Conservation (phyloP, 2,113 vertebrate genomes). For the Lasiurus borealis region DNA sequence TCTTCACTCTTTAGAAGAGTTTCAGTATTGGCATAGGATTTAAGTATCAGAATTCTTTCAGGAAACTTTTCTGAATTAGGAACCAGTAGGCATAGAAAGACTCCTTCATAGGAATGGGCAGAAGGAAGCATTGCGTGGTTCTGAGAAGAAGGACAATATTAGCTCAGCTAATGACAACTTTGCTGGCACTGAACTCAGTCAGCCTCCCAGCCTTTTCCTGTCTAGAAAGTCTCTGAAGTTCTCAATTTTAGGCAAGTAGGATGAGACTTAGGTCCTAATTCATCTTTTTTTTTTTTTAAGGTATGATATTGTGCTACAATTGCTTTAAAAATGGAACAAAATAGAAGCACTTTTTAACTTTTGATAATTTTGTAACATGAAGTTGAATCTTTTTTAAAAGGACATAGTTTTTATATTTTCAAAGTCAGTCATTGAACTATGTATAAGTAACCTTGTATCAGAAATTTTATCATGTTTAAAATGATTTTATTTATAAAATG, state of each 20-base stretch:
- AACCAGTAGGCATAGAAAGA: background rate
- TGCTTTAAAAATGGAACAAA: slow-evolving; percentile 46
- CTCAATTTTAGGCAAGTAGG: background rate
- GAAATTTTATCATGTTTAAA: slow-evolving; percentile 59
- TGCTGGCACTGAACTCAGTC: background rate
- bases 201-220: background rate
- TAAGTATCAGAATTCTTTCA: background rate
- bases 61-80: background rate
- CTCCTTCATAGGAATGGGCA: rapidly evolving
- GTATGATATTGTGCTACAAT: background rate
- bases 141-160: background rate
- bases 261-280: background rate
- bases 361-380: slow-evolving; percentile 71
- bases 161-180: rapidly evolving
- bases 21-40: background rate
- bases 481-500: slow-evolving; percentile 78
- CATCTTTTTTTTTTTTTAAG: background rate
- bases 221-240: background rate
- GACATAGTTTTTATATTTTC: slow-evolving; percentile 65
- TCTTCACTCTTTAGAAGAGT: background rate
- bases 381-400: slow-evolving; percentile 66
- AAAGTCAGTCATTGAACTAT: slow-evolving; percentile 23
- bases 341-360: slow-evolving; percentile 78
- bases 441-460: slow-evolving; percentile 20
- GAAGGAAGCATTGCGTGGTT: background rate